Evolutionary conservation across 2,797 vertebrate genomes (phyloP), one percentile per base, ranked within the genome.

Genomic region (Chaenodraco wilsoni): DNA sequence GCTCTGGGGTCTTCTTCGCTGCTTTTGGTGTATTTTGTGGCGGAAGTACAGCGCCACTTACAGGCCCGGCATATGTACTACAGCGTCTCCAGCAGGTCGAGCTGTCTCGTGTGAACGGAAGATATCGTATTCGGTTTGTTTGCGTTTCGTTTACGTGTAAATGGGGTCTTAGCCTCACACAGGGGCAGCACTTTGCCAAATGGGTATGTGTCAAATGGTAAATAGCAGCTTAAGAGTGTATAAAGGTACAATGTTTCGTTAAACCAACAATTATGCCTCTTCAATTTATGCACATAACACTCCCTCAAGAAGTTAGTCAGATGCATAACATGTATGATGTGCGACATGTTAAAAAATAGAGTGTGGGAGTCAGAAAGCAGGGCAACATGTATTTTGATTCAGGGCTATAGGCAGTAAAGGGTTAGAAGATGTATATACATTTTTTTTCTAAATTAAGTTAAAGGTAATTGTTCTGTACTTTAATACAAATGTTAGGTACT

Each of bases 261-360:
- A 43, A 59, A n/a, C 2, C 23, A 31, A 45, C 9, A 43, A 13
- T 62, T 62, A 37, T 54, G 5, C 16, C 12, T 48, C 16, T 37
- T 21, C 11, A 37, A 3, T 5, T 23, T 15, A 49, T 13, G 15
- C 19, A 50, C 0, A 40, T 13, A 33, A 56, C 16, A 16, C 8
- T 1, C 33, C 10, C 4, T 2, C 7, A 13, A 27, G 1, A 60
- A n/a, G n/a, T 45, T 23, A 31, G 33, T 41, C 5, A 9, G 52
- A 21, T 48, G 10, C 57, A 45, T 64, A 65, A 43, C 45, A 72
- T 23, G 19, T 40, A 21, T 21, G n/a, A 51, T 23, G 48, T 52
- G 31, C 43, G 50, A 10, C 45, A 40, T 56, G 19, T 50, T 9
- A 19, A 44, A 49, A 57, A 21, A 11, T 43, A 50, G n/a, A 50